These are phyloP conservation scores for Gymnocephalus cernua DNA, from an alignment of 2,113 vertebrate species.

Conservation along the genomic window DNA sequence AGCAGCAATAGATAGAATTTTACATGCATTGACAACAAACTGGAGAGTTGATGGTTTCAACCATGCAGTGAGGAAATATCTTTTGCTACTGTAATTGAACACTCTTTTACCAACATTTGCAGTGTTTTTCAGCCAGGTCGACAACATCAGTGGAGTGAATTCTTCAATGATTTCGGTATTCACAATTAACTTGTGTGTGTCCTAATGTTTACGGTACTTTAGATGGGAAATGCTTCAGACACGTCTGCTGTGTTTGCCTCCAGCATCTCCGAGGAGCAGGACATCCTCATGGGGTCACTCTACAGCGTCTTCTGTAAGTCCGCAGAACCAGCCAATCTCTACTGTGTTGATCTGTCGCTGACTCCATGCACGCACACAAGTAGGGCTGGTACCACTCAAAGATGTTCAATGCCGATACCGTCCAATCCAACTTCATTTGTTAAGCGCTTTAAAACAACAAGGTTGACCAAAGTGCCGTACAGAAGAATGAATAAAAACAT, in stretches of 20 bases:
- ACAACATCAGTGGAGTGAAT: not conserved
- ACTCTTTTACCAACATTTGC: not conserved
- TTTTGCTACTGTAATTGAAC: not conserved
- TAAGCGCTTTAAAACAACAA: too few relatives aligned
- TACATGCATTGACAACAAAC: constrained; percentile 2
- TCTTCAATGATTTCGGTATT: not conserved
- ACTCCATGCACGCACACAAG: not conserved
- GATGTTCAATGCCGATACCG: too few relatives aligned
- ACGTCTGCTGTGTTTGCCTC: constrained; percentile 80
- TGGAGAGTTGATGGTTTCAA: not conserved
- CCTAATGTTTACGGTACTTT: constrained; percentile 22
- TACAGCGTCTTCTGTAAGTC: constrained; percentile 88
- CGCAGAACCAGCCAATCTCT: not conserved
- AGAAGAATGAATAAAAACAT: too few relatives aligned
- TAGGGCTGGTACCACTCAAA: too few relatives aligned
- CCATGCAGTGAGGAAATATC: not conserved
- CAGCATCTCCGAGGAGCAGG: constrained; percentile 85
- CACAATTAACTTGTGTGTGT: not conserved
- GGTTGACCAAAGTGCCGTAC: too few relatives aligned
- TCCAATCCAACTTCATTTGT: too few relatives aligned
- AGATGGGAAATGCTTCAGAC: constrained; percentile 88
- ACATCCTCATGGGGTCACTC: constrained; percentile 86
- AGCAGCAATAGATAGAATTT: not conserved
- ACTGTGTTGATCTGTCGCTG: not conserved
- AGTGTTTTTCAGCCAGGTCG: not conserved